Conservation (phyloP, 2,113 vertebrate genomes). For the Mus musculus region DNA sequence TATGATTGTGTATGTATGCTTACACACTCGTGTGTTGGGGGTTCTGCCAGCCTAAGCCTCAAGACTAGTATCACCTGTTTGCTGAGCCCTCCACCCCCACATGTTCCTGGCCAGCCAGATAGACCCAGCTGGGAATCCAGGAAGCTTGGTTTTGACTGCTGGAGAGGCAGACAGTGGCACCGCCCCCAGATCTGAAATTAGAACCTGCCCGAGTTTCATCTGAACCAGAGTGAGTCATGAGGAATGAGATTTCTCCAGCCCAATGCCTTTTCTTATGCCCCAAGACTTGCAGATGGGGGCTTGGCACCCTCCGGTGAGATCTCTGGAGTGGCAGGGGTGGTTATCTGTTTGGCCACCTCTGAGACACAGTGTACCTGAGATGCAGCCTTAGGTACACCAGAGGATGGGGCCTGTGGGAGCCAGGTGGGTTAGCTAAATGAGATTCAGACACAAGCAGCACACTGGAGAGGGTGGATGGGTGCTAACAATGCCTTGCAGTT, state of each 20-base stretch:
- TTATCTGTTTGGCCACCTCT: fast-evolving
- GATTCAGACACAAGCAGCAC: background rate
- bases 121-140: background rate
- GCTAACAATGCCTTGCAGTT: fast-evolving
- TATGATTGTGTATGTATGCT: background rate
- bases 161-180: background rate
- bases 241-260: background rate
- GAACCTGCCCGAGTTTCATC: background rate
- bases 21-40: background rate
- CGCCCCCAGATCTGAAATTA: background rate
- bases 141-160: background rate
- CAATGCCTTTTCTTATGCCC: fast-evolving
- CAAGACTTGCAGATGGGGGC: fast-evolving
- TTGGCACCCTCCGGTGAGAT: fast-evolving
- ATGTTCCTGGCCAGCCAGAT: constrained; percentile 45
- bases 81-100: background rate
- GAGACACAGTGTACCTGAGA: background rate
- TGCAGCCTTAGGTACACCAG: background rate
- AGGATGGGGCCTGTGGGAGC: no score
- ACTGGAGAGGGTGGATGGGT: no score
- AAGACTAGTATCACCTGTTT: background rate
- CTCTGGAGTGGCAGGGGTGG: fast-evolving
- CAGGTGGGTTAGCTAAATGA: background rate
- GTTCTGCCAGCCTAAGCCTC: background rate
- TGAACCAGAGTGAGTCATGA: background rate